Percentiles rank a stretch among this genome's conserved stretches.
These are phyloP conservation scores for Rhizoglyphus robini DNA, from an alignment of 1,140 invertebrate species.

Conservation along the genomic window DNA sequence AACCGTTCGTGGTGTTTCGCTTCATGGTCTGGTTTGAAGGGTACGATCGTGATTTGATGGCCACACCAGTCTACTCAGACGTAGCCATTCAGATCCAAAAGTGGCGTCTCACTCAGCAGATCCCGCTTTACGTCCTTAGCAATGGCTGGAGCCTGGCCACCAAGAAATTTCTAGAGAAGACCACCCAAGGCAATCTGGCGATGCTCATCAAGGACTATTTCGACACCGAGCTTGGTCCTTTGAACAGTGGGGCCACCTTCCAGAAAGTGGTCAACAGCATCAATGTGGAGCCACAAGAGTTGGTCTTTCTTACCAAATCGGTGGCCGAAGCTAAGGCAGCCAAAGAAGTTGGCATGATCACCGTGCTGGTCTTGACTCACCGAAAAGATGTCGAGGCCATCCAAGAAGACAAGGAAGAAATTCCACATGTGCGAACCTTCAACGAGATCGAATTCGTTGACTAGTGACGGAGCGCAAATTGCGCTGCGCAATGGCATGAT, in stretches of 20 bases:
- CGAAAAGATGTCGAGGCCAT: neutral
- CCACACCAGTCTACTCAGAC: neutral
- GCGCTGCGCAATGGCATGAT: too few species aligned
- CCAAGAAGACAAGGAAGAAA: neutral
- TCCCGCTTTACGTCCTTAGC: neutral
- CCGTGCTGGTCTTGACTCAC: neutral
- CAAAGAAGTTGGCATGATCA: neutral
- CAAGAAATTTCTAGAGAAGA: neutral
- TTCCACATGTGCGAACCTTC: constrained; percentile 7
- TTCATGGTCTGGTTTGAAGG: neutral
- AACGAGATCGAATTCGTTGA: constrained; percentile 19
- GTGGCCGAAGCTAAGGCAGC: neutral
- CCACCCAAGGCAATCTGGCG: neutral
- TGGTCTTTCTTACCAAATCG: neutral
- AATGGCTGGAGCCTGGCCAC: neutral
- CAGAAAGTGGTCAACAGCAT: neutral
- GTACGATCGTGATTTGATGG: neutral
- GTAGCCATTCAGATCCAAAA: neutral
- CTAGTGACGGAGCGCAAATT: too few species aligned
- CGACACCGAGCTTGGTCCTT: neutral
- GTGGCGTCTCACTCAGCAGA: neutral
- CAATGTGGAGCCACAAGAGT: neutral
- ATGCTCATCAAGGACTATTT: neutral
- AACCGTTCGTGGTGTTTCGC: neutral
- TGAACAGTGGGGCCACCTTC: neutral